Conservation (phyloP, 2,113 vertebrate species). For the Myodes glareolus region DNA sequence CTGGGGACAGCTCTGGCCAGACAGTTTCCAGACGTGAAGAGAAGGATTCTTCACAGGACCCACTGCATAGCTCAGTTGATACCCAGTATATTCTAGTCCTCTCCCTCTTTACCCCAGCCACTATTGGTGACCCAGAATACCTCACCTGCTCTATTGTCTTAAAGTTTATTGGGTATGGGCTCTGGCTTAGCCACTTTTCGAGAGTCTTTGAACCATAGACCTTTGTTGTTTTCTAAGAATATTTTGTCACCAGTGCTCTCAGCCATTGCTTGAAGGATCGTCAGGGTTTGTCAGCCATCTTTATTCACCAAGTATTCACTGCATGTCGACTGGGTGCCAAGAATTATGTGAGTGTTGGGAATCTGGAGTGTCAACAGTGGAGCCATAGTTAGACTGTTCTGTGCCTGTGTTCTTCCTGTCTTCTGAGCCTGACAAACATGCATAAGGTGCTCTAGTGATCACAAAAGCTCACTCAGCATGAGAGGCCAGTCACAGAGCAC, state of each 20-base stretch:
- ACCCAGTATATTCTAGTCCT: background rate
- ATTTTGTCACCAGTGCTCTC: background rate
- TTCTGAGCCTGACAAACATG: accelerated
- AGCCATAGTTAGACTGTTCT: accelerated
- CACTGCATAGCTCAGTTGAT: background rate
- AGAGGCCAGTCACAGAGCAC: too few relatives aligned
- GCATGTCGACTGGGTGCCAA: background rate
- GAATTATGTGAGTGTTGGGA: background rate
- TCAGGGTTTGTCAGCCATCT: background rate
- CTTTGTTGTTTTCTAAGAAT: background rate
- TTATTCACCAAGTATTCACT: background rate
- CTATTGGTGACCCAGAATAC: accelerated
- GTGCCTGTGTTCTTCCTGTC: background rate
- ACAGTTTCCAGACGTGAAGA: background rate
- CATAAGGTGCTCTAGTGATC: background rate
- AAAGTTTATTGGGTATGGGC: accelerated
- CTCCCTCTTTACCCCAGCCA: background rate
- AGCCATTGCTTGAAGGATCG: background rate
- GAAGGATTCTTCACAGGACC: background rate
- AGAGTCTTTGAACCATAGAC: background rate
- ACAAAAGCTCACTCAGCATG: background rate
- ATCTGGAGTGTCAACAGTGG: background rate
- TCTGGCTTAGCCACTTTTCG: background rate
- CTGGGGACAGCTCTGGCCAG: background rate
- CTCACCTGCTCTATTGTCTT: background rate